Evolutionary conservation across 1,140 invertebrate genomes (phyloP).

Genomic region (Drosophila lowei): DNA sequence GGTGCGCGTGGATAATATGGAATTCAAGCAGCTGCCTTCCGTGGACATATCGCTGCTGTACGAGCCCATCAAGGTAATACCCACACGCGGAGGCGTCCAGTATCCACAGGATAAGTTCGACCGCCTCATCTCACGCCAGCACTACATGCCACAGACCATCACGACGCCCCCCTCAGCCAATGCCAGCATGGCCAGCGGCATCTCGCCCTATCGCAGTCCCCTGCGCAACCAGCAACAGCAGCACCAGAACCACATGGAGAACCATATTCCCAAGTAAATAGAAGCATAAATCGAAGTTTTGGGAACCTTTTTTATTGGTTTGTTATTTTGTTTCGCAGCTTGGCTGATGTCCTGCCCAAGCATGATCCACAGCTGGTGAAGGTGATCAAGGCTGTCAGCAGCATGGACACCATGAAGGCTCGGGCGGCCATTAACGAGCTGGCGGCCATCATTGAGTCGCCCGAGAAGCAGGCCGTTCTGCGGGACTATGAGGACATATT

Average conservation of each 20-base stretch:
- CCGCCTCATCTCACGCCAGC: conserved; percentile 77
- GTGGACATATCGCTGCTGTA: conserved; percentile 84
- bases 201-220: conserved; percentile 71
- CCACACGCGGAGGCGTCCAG: conserved; percentile 83
- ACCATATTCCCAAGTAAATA: conserved; percentile 65
- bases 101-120: conserved; percentile 84
- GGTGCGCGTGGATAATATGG: conserved; percentile 75
- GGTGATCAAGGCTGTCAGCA: conserved; percentile 73
- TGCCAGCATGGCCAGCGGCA: conserved; percentile 33
- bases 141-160: conserved; percentile 58
- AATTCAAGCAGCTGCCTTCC: conserved; percentile 82
- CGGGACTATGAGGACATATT: conserved; percentile 83
- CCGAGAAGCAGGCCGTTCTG: conserved; percentile 80
- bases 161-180: conserved; percentile 53
- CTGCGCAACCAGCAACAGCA: conserved; percentile 51
- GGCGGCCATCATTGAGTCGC: conserved; percentile 75
- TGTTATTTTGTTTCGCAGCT: conserved; percentile 32
- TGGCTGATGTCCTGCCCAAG: conserved; percentile 78
- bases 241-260: conserved; percentile 53
- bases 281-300: not conserved
- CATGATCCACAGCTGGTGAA: conserved; percentile 80
- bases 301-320: not conserved
- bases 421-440: conserved; percentile 80
- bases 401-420: conserved; percentile 71
- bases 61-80: conserved; percentile 83